phyloP scores from a whole-genome alignment of 2,797 vertebrate genomes.

The Manis crassicaudata region DNA sequence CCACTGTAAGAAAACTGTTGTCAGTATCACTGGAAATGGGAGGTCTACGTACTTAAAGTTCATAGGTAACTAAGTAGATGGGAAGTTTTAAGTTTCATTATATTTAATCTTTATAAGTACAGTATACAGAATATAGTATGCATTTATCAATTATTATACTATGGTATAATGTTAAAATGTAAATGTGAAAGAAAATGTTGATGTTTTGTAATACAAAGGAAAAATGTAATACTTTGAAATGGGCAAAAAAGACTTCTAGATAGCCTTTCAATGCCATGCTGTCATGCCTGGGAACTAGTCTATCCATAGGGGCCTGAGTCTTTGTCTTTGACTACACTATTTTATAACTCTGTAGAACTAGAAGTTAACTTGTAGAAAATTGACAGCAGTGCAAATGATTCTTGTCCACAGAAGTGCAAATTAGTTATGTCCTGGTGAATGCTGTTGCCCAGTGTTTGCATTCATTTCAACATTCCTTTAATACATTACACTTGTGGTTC shows the following conservation, averaged over 20 bases:
- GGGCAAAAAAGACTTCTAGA: not conserved
- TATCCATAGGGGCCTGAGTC: not conserved
- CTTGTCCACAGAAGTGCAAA: constrained; percentile 16
- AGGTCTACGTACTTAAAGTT: not conserved
- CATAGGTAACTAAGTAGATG: not conserved
- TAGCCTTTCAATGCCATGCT: not conserved
- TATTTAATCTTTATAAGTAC: not conserved
- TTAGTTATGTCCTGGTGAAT: not conserved
- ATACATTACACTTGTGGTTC: not conserved
- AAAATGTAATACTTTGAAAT: not conserved
- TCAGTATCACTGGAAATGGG: not conserved
- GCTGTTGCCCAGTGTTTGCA: not conserved
- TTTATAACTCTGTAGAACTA: not conserved
- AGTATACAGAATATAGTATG: not conserved
- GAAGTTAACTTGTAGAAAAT: not conserved
- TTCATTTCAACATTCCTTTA: not conserved
- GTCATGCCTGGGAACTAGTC: not conserved
- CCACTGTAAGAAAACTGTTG: not conserved
- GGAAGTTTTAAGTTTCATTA: not conserved
- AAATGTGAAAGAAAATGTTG: too few species aligned
- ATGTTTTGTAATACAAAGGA: not conserved
- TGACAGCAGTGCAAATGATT: not conserved
- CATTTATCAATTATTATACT: not conserved
- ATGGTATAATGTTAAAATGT: not conserved
- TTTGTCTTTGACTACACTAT: not conserved